Evolutionary conservation across 1,140 invertebrate genomes (phyloP).

Genomic region (Ectropis grisescens): DNA sequence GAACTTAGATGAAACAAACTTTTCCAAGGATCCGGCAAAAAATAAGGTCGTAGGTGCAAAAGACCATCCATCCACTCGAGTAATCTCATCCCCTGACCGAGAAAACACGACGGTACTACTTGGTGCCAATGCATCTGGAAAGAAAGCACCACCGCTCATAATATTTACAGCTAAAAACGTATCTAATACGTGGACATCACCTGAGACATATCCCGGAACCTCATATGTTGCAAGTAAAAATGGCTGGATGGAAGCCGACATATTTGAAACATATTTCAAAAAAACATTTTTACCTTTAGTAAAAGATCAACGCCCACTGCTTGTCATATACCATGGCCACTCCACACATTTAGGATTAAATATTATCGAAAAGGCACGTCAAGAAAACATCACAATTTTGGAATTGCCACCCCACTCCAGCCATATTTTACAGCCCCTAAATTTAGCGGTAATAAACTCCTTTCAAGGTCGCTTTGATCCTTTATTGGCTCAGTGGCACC

Average conservation of each 20-base stretch:
- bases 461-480: constrained; percentile 8
- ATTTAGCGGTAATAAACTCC: constrained; percentile 1
- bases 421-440: constrained; percentile 2
- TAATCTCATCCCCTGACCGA: constrained; percentile 25
- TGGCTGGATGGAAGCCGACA: constrained; percentile 8
- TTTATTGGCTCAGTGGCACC: constrained; percentile 20
- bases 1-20: constrained; percentile 33
- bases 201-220: constrained; percentile 6
- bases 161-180: constrained; percentile 28
- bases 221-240: constrained; percentile 16
- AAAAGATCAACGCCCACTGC: no score
- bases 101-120: constrained; percentile 41
- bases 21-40: constrained; percentile 26
- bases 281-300: no score
- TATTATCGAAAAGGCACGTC: no score
- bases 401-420: constrained; percentile 2
- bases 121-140: constrained; percentile 27
- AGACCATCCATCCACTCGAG: constrained; percentile 23
- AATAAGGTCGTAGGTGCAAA: constrained; percentile 30
- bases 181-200: constrained; percentile 14
- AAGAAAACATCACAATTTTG: constrained; percentile 11
- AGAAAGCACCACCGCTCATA: constrained; percentile 38
- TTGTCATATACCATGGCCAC: no score
- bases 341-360: no score
- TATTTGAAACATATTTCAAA: constrained; percentile 3